Conservation (phyloP, 2,888 invertebrate species). For the Cheilosia grossa region DNA sequence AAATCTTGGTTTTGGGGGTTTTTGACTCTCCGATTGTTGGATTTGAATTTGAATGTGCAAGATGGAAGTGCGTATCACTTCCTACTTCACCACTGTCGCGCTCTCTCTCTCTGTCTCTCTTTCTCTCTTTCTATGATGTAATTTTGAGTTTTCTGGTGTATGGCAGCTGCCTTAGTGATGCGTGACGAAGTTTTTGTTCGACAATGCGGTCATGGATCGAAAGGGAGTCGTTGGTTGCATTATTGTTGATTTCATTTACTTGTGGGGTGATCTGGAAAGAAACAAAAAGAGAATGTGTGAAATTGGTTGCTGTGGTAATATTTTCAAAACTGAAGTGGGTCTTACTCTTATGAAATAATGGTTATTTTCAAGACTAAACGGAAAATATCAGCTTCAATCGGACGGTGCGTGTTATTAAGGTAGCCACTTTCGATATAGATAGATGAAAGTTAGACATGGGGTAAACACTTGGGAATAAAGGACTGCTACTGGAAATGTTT, state of each 20-base stretch:
- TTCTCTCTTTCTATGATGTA: not conserved
- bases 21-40: not conserved
- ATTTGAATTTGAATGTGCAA: conserved; percentile 4
- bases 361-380: not conserved
- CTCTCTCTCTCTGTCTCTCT: no score
- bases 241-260: conserved; percentile 36
- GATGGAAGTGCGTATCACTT: conserved; percentile 41
- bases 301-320: not conserved
- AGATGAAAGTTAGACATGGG: no score
- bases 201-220: conserved; percentile 15
- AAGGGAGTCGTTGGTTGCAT: conserved; percentile 24
- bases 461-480: no score
- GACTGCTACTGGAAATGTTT: no score
- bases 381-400: not conserved
- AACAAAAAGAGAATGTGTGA: conserved; percentile 4
- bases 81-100: conserved; percentile 13
- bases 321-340: not conserved
- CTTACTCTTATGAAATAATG: accelerated
- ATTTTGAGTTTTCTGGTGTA: not conserved
- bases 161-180: conserved; percentile 14
- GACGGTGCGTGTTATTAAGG: no score
- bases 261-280: conserved; percentile 25
- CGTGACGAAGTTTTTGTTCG: conserved; percentile 3
- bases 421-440: no score
- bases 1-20: conserved; percentile 24